Conservation (phyloP, 2,888 invertebrate species). For the Drosophila nr. fundita region DNA sequence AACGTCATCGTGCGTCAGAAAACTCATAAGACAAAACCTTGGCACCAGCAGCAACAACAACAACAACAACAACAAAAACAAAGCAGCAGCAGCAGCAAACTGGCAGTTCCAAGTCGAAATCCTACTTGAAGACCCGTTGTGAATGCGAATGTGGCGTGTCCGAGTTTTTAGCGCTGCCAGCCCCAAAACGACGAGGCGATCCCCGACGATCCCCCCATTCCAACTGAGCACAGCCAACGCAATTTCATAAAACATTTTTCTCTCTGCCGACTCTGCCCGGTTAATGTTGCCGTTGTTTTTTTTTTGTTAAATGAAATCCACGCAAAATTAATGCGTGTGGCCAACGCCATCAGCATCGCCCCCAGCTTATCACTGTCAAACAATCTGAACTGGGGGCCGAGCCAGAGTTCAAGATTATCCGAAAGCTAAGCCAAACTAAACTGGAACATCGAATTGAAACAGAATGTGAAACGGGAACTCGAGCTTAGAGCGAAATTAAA, state of each 20-base stretch:
- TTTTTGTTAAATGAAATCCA: slow-evolving; percentile 71
- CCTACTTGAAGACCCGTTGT: slow-evolving; percentile 63
- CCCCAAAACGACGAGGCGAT: slow-evolving; percentile 44
- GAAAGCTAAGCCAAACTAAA: slow-evolving; percentile 17
- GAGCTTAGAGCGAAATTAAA: slow-evolving; percentile 23
- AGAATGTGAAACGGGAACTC: slow-evolving; percentile 38
- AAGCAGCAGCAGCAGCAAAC: slow-evolving; percentile 16
- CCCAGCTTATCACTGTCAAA: slow-evolving; percentile 75
- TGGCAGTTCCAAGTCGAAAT: slow-evolving; percentile 24
- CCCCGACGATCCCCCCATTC: slow-evolving; percentile 22
- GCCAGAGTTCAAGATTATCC: slow-evolving; percentile 25
- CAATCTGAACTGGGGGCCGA: slow-evolving; percentile 50
- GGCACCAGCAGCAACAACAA: slow-evolving; percentile 47
- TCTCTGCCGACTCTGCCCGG: slow-evolving; percentile 23
- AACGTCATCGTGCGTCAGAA: slow-evolving; percentile 81
- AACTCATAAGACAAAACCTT: slow-evolving; percentile 73
- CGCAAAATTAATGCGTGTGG: slow-evolving; percentile 79
- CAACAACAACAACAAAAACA: slow-evolving; percentile 9
- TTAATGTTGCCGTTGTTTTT: slow-evolving; percentile 26
- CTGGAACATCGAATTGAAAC: slow-evolving; percentile 30
- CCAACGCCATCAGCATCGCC: slow-evolving; percentile 75
- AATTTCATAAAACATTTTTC: slow-evolving; percentile 70
- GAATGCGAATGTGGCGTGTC: slow-evolving; percentile 78
- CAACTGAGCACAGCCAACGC: slow-evolving; percentile 54
- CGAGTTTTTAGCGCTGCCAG: slow-evolving; percentile 73